These are phyloP conservation scores for Clistopyga incitator DNA, from an alignment of 2,888 invertebrate genomes.

Conservation along the genomic window DNA sequence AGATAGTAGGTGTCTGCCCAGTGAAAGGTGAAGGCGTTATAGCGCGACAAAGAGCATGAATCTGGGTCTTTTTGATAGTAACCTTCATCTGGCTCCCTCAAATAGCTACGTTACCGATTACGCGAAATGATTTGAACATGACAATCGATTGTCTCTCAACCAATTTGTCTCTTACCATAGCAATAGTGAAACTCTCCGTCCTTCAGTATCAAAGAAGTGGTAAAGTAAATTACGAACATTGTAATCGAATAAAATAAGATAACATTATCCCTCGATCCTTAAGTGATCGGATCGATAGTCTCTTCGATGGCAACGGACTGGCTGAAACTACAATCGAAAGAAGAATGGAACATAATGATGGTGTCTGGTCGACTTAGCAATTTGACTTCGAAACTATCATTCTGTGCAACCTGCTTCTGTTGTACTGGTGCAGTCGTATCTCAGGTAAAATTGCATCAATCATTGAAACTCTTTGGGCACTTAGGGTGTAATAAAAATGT, in stretches of 20 bases:
- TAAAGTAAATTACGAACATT: conserved; percentile 28
- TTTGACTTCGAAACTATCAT: conserved; percentile 66
- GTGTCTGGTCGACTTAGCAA: conserved; percentile 68
- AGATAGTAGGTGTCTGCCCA: too few relatives aligned
- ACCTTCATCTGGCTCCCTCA: conserved; percentile 56
- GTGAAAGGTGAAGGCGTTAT: too few relatives aligned
- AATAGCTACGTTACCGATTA: conserved; percentile 31
- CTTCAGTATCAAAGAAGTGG: conserved; percentile 70
- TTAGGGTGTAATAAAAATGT: not conserved
- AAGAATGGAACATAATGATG: conserved; percentile 67
- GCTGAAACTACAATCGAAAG: conserved; percentile 45
- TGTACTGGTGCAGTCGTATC: not conserved
- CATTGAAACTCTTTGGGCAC: not conserved
- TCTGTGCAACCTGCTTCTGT: not conserved
- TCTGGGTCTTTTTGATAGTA: conserved; percentile 36
- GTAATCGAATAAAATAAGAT: not conserved
- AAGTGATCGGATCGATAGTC: conserved; percentile 53
- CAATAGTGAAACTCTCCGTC: conserved; percentile 67
- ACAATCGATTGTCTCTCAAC: conserved; percentile 72
- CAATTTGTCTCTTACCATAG: conserved; percentile 69
- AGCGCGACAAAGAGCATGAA: too few relatives aligned
- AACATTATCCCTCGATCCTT: conserved; percentile 1
- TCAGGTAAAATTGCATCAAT: conserved; percentile 7
- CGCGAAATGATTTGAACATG: conserved; percentile 67
- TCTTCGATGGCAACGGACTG: conserved; percentile 68